These are phyloP conservation scores for Fundulus diaphanus DNA, from an alignment of 2,797 vertebrate species.

Conservation along the genomic window DNA sequence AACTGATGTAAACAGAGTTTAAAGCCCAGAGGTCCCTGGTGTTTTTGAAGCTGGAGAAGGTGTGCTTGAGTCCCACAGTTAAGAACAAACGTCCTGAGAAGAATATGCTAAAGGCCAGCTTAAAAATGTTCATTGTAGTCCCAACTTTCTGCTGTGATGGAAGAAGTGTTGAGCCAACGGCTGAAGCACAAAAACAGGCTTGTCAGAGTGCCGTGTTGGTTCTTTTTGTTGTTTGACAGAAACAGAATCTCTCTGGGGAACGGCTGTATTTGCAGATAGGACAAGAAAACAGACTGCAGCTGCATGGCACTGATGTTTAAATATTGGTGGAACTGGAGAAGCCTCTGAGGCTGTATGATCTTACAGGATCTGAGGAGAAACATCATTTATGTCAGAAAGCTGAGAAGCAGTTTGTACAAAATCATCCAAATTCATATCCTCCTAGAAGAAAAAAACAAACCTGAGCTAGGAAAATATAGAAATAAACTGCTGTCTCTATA, in stretches of 20 bases:
- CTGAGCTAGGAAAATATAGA: not conserved
- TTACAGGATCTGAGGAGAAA: constrained; percentile 37
- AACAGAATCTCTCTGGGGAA: constrained; percentile 24
- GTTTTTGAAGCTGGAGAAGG: not conserved
- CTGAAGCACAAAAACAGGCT: constrained; percentile 41
- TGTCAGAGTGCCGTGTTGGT: constrained; percentile 34
- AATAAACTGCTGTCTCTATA: not conserved
- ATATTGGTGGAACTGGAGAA: constrained; percentile 9
- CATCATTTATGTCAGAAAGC: not conserved
- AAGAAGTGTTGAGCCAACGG: constrained; percentile 15
- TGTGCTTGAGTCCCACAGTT: not conserved
- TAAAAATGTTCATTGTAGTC: not conserved
- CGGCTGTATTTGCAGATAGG: constrained; percentile 7
- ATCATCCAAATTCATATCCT: not conserved
- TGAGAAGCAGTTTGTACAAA: not conserved
- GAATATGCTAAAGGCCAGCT: constrained; percentile 5
- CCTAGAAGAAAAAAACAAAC: not conserved
- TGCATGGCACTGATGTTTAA: constrained; percentile 22
- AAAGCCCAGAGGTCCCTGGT: not conserved
- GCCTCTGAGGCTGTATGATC: constrained; percentile 17
- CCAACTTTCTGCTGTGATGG: not conserved
- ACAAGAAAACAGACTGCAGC: constrained; percentile 45
- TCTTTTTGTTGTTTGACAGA: constrained; percentile 53
- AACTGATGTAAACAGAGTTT: not conserved
- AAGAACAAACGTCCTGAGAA: constrained; percentile 37